Evolutionary conservation across 2,888 invertebrate genomes (phyloP).

Genomic region (Bursaphelenchus okinawaensis): DNA sequence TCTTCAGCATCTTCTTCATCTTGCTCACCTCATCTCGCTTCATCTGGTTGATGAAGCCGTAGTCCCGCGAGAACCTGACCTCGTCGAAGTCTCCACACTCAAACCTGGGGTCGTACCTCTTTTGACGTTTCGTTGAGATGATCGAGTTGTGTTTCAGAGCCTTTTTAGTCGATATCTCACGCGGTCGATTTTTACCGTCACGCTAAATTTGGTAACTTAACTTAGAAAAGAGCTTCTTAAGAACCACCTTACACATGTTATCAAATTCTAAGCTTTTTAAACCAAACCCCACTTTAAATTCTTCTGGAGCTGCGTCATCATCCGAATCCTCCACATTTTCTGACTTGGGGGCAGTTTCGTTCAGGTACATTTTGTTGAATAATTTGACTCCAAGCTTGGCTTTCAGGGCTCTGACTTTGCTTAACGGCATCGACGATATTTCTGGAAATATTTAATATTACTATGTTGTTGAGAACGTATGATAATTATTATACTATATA

Average conservation of each 20-base stretch:
- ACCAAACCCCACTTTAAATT: slow-evolving; percentile 4
- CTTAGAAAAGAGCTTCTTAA: background rate
- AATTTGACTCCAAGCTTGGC: slow-evolving; percentile 44
- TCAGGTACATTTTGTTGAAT: slow-evolving; percentile 42
- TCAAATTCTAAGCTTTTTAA: background rate
- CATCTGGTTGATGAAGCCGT: slow-evolving; percentile 46
- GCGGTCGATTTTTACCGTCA: slow-evolving; percentile 40
- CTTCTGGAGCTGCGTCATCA: slow-evolving; percentile 9
- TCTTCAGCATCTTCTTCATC: background rate
- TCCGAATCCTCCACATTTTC: slow-evolving; percentile 15
- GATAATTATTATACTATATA: background rate
- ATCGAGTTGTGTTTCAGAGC: slow-evolving; percentile 28
- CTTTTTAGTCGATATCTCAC: slow-evolving; percentile 45
- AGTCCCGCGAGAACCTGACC: slow-evolving; percentile 42
- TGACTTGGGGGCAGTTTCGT: slow-evolving; percentile 6
- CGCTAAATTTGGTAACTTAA: slow-evolving; percentile 13
- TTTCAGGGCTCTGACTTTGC: slow-evolving; percentile 39
- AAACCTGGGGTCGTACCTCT: slow-evolving; percentile 49
- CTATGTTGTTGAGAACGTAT: background rate
- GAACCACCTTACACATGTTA: too few relatives aligned
- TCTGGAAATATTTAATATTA: slow-evolving; percentile 25
- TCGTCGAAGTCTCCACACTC: slow-evolving; percentile 46
- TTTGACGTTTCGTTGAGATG: slow-evolving; percentile 22
- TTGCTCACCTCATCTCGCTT: slow-evolving; percentile 33
- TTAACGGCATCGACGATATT: slow-evolving; percentile 39